Evolutionary conservation across 2,888 invertebrate genomes (phyloP).

Genomic region (Pyrrhia umbra): DNA sequence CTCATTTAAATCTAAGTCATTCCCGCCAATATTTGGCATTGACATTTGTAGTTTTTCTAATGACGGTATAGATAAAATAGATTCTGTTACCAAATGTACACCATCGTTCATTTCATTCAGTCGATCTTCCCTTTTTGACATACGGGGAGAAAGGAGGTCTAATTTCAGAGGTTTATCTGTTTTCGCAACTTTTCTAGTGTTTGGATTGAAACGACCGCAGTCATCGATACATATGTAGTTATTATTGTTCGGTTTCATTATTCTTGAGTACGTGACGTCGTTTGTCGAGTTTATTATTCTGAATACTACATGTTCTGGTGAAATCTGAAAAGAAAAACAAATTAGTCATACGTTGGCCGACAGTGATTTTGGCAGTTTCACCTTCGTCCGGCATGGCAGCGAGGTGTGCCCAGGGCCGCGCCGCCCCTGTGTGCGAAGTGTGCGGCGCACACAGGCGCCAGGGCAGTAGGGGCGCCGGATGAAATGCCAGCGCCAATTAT

Average conservation of each 20-base stretch:
- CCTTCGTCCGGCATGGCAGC: too few species aligned
- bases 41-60: constrained; percentile 4
- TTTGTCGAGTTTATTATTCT: constrained; percentile 73
- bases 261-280: constrained; percentile 76
- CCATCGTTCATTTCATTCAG: background rate
- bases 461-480: too few species aligned
- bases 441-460: too few species aligned
- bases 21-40: constrained; percentile 3
- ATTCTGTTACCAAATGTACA: background rate
- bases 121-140: constrained; percentile 29
- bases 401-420: too few species aligned
- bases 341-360: too few species aligned
- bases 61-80: background rate
- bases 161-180: constrained; percentile 63
- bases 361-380: too few species aligned
- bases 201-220: constrained; percentile 71
- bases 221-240: constrained; percentile 73
- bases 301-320: constrained; percentile 69
- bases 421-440: too few species aligned
- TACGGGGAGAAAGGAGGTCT: constrained; percentile 25
- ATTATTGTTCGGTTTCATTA: constrained; percentile 73
- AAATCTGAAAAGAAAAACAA: constrained; percentile 69
- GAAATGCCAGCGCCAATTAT: too few species aligned
- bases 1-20: background rate
- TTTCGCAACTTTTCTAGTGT: constrained; percentile 60